Base-by-base conservation (phyloP, 2,113 vertebrate genomes). In the Erythrocebus patas region DNA sequence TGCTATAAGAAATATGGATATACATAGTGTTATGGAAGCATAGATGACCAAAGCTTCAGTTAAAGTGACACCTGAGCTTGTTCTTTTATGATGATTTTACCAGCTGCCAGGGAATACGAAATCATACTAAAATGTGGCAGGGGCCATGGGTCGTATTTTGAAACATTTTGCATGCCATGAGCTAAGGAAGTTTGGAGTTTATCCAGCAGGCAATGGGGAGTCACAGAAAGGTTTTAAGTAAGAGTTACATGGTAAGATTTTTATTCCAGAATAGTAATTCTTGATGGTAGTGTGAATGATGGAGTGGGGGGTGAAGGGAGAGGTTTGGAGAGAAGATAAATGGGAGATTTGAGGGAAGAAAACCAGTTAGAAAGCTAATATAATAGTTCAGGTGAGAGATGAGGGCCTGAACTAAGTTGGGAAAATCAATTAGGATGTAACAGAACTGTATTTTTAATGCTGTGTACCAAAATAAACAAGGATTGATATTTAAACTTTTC, bases 381-480 rank as follows among this genome's bases (percentile, higher is more conserved):
- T 25, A 89, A 89, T 90, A 97, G 93, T 98, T 98, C 96, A 97
- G 97, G 97, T 97, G 38, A 96, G 91, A 96, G 88, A 98, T 96
- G 97, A 97, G 72, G 45, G 50, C 95, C 98, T 98, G 96, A 96
- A 98, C 96, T 94, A 96, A 81, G 91, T 85, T 82, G 78, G 88
- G 92, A 87, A 96, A 92, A 95, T 92, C 76, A 96, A 96, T 96
- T 97, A 96, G 96, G 72, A 96, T 95, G 57, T 94, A 95, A 96
- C 91, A 94, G 83, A 95, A 96, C 91, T 97, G 50, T 94, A 94
- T 70, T 97, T 97, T 94, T 92, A 97, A 96, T 88, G 97, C 25
- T 98, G 98, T 98, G 98, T 97, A 98, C 98, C 98, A 98, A 98
- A 97, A 97, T 97, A 97, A 97, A 98, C 97, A 98, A 98, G 97